Conservation (phyloP, 2,797 vertebrate genomes). For the Gobio occitaniae region DNA sequence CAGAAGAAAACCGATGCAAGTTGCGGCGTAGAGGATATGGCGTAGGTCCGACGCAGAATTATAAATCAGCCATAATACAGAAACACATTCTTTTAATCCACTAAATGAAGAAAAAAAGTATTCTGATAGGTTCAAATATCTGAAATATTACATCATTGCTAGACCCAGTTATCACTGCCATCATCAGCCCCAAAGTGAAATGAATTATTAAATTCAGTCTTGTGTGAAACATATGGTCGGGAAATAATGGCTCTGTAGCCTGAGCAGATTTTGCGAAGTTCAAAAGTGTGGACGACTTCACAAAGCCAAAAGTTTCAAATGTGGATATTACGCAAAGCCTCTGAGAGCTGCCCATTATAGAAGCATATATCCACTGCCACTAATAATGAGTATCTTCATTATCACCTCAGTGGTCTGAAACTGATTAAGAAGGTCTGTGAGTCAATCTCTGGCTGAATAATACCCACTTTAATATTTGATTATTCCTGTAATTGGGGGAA, state of each 20-base stretch:
- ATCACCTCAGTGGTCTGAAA: constrained; percentile 63
- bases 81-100: not conserved
- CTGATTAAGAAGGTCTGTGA: constrained; percentile 71
- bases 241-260: constrained; percentile 47
- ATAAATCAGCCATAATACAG: not conserved
- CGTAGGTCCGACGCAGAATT: too few relatives aligned
- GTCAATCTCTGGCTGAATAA: constrained; percentile 62
- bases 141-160: constrained; percentile 17
- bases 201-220: constrained; percentile 34
- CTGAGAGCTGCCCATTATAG: constrained; percentile 64
- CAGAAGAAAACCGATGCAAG: too few relatives aligned
- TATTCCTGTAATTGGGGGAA: constrained; percentile 59
- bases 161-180: constrained; percentile 37
- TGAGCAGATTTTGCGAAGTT: constrained; percentile 48
- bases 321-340: constrained; percentile 61
- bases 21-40: too few relatives aligned
- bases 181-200: constrained; percentile 34
- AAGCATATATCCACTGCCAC: constrained; percentile 67
- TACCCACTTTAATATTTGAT: constrained; percentile 74
- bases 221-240: constrained; percentile 47
- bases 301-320: constrained; percentile 47
- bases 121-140: not conserved
- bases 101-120: not conserved
- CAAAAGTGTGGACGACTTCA: constrained; percentile 39
- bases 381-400: constrained; percentile 71